Percentiles rank a stretch among this genome's conserved stretches.
phyloP scores from a whole-genome alignment of 2,888 invertebrate species.

The Machimus rusticus region DNA sequence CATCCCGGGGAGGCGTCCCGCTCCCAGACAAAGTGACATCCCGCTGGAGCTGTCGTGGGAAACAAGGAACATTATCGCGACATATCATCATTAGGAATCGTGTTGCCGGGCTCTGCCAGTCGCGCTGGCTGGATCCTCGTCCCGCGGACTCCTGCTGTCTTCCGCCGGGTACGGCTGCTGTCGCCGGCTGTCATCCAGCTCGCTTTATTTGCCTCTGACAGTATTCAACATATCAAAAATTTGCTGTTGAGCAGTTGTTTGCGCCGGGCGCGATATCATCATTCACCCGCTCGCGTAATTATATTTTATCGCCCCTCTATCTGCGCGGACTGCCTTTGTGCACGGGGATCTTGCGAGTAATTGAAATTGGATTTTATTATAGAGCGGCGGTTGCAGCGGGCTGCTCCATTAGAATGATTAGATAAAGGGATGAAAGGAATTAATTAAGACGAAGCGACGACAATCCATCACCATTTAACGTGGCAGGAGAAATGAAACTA shows the following conservation, averaged over 20 bases:
- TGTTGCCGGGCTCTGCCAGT: constrained; percentile 18
- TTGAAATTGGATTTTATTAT: constrained; percentile 39
- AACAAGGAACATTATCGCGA: constrained; percentile 49
- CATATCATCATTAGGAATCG: constrained; percentile 49
- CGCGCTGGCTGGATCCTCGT: not conserved
- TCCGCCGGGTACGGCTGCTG: constrained; percentile 7
- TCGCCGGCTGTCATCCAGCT: constrained; percentile 29
- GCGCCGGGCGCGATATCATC: constrained; percentile 13
- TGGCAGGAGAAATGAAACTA: not conserved
- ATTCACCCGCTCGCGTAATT: constrained; percentile 29
- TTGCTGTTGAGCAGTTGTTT: constrained; percentile 7
- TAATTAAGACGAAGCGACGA: constrained; percentile 5
- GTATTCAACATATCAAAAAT: constrained; percentile 40
- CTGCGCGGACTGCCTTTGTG: not conserved
- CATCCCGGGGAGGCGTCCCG: not conserved
- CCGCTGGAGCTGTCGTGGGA: constrained; percentile 45
- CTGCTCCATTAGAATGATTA: not conserved
- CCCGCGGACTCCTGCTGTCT: constrained; percentile 25
- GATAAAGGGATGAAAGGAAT: constrained; percentile 5
- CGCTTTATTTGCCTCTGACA: constrained; percentile 34
- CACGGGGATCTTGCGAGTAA: constrained; percentile 10
- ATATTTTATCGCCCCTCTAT: constrained; percentile 35
- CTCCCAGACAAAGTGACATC: constrained; percentile 45
- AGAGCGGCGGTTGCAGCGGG: not conserved
- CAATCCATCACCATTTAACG: not conserved